These are phyloP conservation scores for Limanda limanda DNA, from an alignment of 2,113 vertebrate genomes.

Conservation along the genomic window DNA sequence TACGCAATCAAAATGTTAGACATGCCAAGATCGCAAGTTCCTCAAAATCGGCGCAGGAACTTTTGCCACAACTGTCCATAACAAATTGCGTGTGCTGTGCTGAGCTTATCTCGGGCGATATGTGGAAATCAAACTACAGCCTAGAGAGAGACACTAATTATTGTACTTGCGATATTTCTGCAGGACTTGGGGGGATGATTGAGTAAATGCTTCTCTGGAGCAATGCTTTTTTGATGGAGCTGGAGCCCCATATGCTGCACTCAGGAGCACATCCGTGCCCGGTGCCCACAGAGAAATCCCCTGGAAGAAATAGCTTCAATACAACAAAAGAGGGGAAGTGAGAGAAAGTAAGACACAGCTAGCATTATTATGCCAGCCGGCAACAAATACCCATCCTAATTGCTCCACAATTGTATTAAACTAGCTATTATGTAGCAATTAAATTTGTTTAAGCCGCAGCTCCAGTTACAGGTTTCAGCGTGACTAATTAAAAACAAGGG, in stretches of 20 bases:
- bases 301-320: slow-evolving; percentile 56
- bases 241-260: slow-evolving; percentile 67
- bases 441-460: slow-evolving; percentile 70
- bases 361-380: slow-evolving; percentile 68
- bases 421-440: slow-evolving; percentile 80
- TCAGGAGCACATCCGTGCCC: slow-evolving; percentile 74
- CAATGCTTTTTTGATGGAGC: slow-evolving; percentile 58
- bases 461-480: slow-evolving; percentile 75
- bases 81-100: slow-evolving; percentile 13
- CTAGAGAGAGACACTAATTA: slow-evolving; percentile 64
- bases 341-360: slow-evolving; percentile 43
- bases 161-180: slow-evolving; percentile 74
- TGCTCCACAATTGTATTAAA: slow-evolving; percentile 81
- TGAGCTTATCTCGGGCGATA: slow-evolving; percentile 8
- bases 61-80: slow-evolving; percentile 43
- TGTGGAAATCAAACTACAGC: slow-evolving; percentile 48
- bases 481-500: slow-evolving; percentile 79
- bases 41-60: slow-evolving; percentile 29
- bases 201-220: slow-evolving; percentile 55
- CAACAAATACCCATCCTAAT: slow-evolving; percentile 79
- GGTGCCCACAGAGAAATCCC: slow-evolving; percentile 62
- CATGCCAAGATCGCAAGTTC: slow-evolving; percentile 32
- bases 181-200: slow-evolving; percentile 32
- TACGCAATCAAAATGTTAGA: slow-evolving; percentile 57
- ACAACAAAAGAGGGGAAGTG: slow-evolving; percentile 29